Base-by-base conservation (phyloP, 2,888 invertebrate species). In the Drosophila picticornis region DNA sequence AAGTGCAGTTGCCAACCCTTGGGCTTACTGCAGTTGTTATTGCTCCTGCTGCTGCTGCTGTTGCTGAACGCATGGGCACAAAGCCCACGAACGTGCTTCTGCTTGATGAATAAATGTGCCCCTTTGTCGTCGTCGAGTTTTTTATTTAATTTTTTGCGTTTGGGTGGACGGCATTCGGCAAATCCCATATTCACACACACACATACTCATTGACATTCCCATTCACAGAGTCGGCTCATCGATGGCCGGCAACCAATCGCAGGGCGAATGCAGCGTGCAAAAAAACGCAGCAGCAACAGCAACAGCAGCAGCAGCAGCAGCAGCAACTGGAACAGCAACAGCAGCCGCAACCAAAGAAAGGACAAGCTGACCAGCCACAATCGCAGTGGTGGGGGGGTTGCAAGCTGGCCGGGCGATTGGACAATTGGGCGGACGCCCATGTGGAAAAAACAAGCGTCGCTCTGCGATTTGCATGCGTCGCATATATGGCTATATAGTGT, bases 221-320 rank as follows among this genome's bases (percentile, higher is more conserved):
- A 46, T 36, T 57, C 48, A 36, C 36, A 46, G 51, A 27, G 63
- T 62, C 68, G 76, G 72, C 88, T 82, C 77, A 81, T 88, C 87
- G 90, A 90, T 87, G 83, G 72, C 71, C 83, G 70, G 71, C 84
- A 82, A 88, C 88, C 88, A 88, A 88, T 88, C 83, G 88, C 83
- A 88, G 73, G 75, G 77, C 88, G 75, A 88, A 65, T 90, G 90
- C 88, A 85, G 81, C 75, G 65, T 82, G 90, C 86, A 82, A 89
- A 85, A 88, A 85, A 89, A 85, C 83, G 83, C 83, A 85, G 78
- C 87, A 22, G 43, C 75, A 80, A 19, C 87, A 22, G 43, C 75
- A 80, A 19, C 58, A 59, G 10, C 53, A 63, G 27, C 25, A 61
- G 11, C 52, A 55, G 16, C 65, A 40, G 55, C 81, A 84, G 76